phyloP scores from a whole-genome alignment of 1,140 invertebrate species.

The Drosophila kurseongensis region DNA sequence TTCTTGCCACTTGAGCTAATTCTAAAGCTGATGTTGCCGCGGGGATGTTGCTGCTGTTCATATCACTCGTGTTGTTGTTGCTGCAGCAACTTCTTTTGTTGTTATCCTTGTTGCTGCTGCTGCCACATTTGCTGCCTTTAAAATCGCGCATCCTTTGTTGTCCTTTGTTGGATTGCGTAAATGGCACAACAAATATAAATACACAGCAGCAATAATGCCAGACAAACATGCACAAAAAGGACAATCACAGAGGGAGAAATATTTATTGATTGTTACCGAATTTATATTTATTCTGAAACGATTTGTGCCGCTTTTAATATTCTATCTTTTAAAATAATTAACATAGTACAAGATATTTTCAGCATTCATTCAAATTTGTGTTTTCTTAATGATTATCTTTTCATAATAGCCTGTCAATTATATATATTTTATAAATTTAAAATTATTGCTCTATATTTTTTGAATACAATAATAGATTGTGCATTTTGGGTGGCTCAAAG shows the following conservation, averaged over 20 bases:
- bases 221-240: constrained; percentile 6
- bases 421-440: no score
- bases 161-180: constrained; percentile 29
- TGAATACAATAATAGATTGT: no score
- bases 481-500: no score
- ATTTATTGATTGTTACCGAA: not conserved
- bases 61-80: not conserved
- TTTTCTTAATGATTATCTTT: no score
- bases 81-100: constrained; percentile 40
- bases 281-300: no score
- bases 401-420: no score
- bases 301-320: no score
- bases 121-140: constrained; percentile 58
- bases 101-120: constrained; percentile 13
- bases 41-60: constrained; percentile 3
- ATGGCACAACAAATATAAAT: constrained; percentile 37
- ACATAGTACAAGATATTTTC: no score
- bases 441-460: no score
- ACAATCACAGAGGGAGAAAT: not conserved
- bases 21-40: constrained; percentile 10
- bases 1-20: constrained; percentile 4
- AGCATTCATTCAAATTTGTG: no score
- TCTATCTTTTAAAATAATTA: no score
- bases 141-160: constrained; percentile 62
- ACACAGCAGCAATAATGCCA: constrained; percentile 9